A percentile compares a stretch with the other conserved stretches of the same genome.
Evolutionary conservation across 2,888 invertebrate genomes (phyloP).

Genomic region (Drosophila bunnanda): DNA sequence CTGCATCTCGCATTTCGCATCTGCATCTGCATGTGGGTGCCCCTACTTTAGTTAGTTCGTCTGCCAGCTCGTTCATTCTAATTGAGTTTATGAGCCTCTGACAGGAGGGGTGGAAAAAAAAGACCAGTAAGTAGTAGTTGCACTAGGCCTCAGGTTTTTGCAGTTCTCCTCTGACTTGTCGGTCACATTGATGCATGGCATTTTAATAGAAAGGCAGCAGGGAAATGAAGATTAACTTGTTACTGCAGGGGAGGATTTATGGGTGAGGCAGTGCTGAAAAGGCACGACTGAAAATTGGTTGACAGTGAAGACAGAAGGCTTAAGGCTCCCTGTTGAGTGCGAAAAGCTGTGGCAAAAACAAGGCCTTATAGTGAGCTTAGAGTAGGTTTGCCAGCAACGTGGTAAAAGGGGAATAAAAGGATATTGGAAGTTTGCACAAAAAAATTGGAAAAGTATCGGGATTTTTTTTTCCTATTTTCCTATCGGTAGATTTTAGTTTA

Average conservation of each 20-base stretch:
- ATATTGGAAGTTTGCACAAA: not conserved
- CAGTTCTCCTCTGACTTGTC: constrained; percentile 45
- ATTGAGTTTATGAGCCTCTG: constrained; percentile 62
- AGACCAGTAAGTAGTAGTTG: constrained; percentile 28
- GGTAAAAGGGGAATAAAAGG: not conserved
- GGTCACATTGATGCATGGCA: constrained; percentile 68
- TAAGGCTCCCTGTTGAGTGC: not conserved
- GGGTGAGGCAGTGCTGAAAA: constrained; percentile 5
- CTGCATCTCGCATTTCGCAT: constrained; percentile 10
- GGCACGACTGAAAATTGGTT: constrained; percentile 11
- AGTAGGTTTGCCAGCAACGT: constrained; percentile 7
- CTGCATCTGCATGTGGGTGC: constrained; percentile 45
- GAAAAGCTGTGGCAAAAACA: constrained; percentile 21
- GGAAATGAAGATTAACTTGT: constrained; percentile 71
- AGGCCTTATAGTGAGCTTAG: not conserved
- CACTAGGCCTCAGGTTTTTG: constrained; percentile 26
- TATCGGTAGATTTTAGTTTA: not conserved
- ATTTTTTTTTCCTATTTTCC: not conserved
- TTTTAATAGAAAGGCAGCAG: constrained; percentile 66
- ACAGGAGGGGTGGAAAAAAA: constrained; percentile 29
- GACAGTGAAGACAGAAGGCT: constrained; percentile 16
- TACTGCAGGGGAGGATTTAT: constrained; percentile 37
- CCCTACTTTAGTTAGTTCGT: constrained; percentile 33
- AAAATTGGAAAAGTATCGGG: not conserved
- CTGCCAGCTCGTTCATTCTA: constrained; percentile 62